Base-by-base conservation (phyloP, 2,797 vertebrate species). In the Coregonus sp. region DNA sequence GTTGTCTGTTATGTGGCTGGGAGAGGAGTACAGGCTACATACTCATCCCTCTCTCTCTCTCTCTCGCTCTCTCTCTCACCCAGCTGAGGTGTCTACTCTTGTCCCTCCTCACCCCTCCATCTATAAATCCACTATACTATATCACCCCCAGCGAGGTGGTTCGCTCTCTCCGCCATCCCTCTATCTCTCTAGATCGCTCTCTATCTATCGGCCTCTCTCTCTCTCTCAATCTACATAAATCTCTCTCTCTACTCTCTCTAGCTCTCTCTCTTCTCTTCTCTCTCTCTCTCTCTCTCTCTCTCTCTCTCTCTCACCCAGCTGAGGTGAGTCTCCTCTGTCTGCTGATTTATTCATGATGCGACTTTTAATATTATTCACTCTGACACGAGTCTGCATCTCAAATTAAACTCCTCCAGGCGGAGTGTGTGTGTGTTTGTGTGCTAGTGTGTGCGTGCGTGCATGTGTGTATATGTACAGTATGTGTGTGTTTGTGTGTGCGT, bases 351-450 rank as follows among this genome's bases (percentile, higher is more conserved):
- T 94, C 91, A 94, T 93, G 92, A 92, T 91, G 89, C 80, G 81
- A 92, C 92, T 93, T 94, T 94, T 94, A 93, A 93, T 92, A 93
- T 93, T 92, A 92, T 92, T 94, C 92, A 93, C 92, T 90, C 83
- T 92, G 92, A 94, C 92, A 93, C 89, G 87, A 92, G 90, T 93
- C 91, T 92, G 90, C 91, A 92, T 92, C 90, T 89, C 90, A 92
- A 92, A 94, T 92, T 93, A 92, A 92, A 92, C 91, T 93, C 88
- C 90, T 92, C 87, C 88, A 90, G 91, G 92, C 87, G 89, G 84
- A 90, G 80, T 89, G 81, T 87, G 86, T 54, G 76, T 85, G n/a
- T 65, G 73, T 33, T 25, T 79, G 83, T 78, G 66, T 76, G 25
- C 67, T 61, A 73, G 66, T 76, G 20, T 65, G 20, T 33, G 25